Evolutionary conservation across 2,888 invertebrate genomes (phyloP).

Genomic region (Erannis defoliaria): DNA sequence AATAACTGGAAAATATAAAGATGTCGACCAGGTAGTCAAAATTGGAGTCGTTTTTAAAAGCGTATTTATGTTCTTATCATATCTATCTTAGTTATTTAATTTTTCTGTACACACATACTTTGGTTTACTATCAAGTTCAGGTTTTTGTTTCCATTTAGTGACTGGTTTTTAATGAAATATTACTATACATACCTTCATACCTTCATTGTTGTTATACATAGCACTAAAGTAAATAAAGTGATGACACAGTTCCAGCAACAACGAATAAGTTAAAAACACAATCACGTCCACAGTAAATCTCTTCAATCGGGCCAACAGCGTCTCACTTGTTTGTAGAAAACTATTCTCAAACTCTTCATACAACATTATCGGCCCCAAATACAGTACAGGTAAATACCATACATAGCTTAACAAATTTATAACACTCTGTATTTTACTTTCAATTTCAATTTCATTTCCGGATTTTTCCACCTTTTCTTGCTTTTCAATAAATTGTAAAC

Average conservation of each 20-base stretch:
- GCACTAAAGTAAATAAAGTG: constrained; percentile 95
- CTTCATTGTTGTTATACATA: constrained; percentile 88
- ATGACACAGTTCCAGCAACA: constrained; percentile 89
- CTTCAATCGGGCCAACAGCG: constrained; percentile 64
- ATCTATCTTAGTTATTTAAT: too few species aligned
- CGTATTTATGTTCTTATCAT: too few species aligned
- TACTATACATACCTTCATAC: constrained; percentile 69
- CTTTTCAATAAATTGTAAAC: constrained; percentile 85
- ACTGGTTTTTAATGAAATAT: not conserved
- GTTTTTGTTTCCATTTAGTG: not conserved
- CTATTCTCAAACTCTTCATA: constrained; percentile 89
- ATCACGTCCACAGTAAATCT: constrained; percentile 77
- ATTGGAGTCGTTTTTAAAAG: too few species aligned
- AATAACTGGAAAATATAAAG: too few species aligned
- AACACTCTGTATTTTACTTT: constrained; percentile 50
- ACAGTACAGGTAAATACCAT: constrained; percentile 93
- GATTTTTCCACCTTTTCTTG: constrained; percentile 48
- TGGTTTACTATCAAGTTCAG: too few species aligned
- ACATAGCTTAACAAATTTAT: constrained; percentile 90
- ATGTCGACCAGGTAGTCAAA: too few species aligned
- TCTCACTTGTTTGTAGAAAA: constrained; percentile 59
- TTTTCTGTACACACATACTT: too few species aligned
- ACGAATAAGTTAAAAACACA: constrained; percentile 89
- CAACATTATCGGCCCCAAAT: constrained; percentile 93
- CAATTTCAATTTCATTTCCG: constrained; percentile 2